phyloP scores from a whole-genome alignment of 1,140 invertebrate species.

The Archivesica marissinica region DNA sequence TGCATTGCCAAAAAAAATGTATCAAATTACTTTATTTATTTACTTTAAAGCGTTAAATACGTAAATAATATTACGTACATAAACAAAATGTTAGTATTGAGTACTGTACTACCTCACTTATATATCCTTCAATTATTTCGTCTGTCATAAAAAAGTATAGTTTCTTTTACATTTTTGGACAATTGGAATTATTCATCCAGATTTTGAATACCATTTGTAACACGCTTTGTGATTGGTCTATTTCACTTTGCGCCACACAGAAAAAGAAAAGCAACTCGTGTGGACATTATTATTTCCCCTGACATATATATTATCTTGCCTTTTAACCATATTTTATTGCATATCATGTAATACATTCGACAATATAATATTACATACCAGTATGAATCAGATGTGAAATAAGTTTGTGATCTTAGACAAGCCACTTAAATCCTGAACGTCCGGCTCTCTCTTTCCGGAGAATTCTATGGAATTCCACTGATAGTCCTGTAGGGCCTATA shows the following conservation, averaged over 20 bases:
- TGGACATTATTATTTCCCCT: background rate
- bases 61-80: background rate
- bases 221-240: conserved; percentile 10
- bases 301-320: no score
- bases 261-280: background rate
- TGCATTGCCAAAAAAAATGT: background rate
- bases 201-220: conserved; percentile 21
- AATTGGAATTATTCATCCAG: conserved; percentile 48
- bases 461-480: no score
- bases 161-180: conserved; percentile 41
- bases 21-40: background rate
- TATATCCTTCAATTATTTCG: background rate
- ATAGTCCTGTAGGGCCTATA: no score
- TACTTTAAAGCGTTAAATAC: background rate
- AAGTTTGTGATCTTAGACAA: no score
- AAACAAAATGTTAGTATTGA: background rate
- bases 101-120: background rate
- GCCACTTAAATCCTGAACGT: no score
- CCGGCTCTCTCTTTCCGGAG: no score
- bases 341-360: no score
- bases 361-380: no score
- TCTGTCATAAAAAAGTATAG: background rate
- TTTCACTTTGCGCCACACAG: conserved; percentile 20
- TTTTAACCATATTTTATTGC: no score
- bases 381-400: no score